Percentiles rank a stretch among this genome's conserved stretches.
Conservation (phyloP, 2,888 invertebrate genomes). For the Agrochola litura region DNA sequence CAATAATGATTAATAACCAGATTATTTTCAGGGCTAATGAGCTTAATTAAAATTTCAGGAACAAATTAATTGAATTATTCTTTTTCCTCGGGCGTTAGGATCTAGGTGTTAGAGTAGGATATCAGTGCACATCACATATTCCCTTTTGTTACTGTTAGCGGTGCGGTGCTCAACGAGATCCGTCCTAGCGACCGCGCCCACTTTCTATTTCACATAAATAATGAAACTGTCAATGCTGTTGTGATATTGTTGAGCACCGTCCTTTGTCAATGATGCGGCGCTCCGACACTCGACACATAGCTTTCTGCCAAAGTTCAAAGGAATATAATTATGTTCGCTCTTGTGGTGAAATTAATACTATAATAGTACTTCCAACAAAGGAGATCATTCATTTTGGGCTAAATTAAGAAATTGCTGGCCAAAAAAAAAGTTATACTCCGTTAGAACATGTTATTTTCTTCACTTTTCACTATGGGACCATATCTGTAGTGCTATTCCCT, state of each 20-base stretch:
- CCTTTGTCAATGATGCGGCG: not conserved
- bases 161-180: slow-evolving; percentile 2
- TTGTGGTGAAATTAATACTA: not conserved
- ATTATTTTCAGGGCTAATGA: slow-evolving; percentile 87
- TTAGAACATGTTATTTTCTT: no score
- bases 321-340: no score
- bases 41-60: slow-evolving; percentile 85
- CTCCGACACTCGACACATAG: slow-evolving; percentile 24
- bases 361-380: not conserved
- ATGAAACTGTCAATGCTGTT: not conserved
- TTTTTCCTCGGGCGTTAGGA: slow-evolving; percentile 82
- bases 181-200: not conserved
- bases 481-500: no score
- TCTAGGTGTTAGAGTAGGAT: slow-evolving; percentile 66
- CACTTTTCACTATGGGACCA: no score
- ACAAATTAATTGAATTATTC: slow-evolving; percentile 75
- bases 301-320: not conserved
- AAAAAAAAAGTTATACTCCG: no score
- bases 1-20: slow-evolving; percentile 74
- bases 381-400: no score
- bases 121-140: slow-evolving; percentile 33
- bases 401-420: no score
- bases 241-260: slow-evolving; percentile 26
- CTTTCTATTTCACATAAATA: not conserved
- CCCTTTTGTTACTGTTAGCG: slow-evolving; percentile 7